Conservation (phyloP, 2,113 vertebrate species). For the Micronycteris hirsuta region DNA sequence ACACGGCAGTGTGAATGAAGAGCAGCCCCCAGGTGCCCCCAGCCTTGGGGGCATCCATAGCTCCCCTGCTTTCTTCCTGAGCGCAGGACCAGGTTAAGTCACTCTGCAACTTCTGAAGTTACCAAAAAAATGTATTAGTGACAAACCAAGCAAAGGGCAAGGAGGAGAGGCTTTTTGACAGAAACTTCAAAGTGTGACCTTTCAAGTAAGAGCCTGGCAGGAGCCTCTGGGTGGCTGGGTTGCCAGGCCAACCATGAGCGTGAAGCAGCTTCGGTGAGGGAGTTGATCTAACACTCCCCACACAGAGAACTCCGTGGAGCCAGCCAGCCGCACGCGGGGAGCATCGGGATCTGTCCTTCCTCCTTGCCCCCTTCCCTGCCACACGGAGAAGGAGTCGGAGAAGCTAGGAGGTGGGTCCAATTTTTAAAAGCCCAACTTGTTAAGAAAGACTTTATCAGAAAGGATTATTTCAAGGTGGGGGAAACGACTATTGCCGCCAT, state of each 20-base stretch:
- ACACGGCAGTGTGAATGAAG: neutral
- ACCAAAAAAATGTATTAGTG: neutral
- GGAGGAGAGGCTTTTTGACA: neutral
- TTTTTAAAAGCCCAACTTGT: neutral
- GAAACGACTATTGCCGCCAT: fast-evolving
- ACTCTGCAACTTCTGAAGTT: neutral
- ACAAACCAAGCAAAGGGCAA: neutral
- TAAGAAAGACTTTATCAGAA: neutral
- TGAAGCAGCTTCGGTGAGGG: fast-evolving
- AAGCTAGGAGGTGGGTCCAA: neutral
- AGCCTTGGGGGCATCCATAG: neutral
- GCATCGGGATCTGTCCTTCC: neutral
- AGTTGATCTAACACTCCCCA: neutral
- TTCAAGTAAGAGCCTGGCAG: neutral
- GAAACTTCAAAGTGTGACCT: neutral
- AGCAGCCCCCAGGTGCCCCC: neutral
- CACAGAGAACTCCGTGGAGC: fast-evolving
- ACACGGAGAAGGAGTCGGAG: neutral
- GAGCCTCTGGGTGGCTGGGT: neutral
- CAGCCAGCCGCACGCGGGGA: fast-evolving
- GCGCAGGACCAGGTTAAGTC: neutral
- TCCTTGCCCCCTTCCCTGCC: neutral
- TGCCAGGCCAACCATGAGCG: neutral
- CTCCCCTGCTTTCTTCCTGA: neutral
- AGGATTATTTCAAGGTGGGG: neutral